These are phyloP conservation scores for Nasonovia ribisnigri DNA, from an alignment of 2,888 invertebrate genomes.

Conservation along the genomic window DNA sequence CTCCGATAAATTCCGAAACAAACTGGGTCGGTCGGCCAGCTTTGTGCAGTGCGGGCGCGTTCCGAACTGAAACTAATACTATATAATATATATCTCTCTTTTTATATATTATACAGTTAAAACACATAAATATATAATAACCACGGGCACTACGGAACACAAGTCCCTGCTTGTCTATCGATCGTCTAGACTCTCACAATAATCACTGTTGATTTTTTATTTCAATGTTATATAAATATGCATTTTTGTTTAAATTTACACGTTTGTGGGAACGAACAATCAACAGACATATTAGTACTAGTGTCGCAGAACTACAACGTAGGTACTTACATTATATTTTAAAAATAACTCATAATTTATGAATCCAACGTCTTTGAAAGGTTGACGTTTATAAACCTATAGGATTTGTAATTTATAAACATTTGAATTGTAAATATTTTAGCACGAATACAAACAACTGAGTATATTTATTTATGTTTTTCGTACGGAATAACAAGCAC, in stretches of 20 bases:
- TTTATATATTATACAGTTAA: not conserved
- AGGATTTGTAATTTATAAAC: not conserved
- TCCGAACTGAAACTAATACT: not conserved
- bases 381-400: not conserved
- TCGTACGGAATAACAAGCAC: not conserved
- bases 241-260: not conserved
- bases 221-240: not conserved
- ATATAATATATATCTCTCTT: not conserved
- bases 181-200: not conserved
- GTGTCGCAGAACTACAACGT: not conserved
- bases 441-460: not conserved
- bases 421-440: not conserved
- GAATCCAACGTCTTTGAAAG: not conserved
- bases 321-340: not conserved
- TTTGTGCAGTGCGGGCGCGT: not conserved
- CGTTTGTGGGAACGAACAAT: not conserved
- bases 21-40: slow-evolving; percentile 44
- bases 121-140: not conserved
- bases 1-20: slow-evolving; percentile 48
- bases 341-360: not conserved
- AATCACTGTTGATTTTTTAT: not conserved
- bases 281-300: not conserved
- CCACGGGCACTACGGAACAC: no score
- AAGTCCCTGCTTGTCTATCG: not conserved
- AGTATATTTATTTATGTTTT: not conserved